Evolutionary conservation across 2,113 vertebrate species (phyloP).

Genomic region (Tragelaphus imberbis): DNA sequence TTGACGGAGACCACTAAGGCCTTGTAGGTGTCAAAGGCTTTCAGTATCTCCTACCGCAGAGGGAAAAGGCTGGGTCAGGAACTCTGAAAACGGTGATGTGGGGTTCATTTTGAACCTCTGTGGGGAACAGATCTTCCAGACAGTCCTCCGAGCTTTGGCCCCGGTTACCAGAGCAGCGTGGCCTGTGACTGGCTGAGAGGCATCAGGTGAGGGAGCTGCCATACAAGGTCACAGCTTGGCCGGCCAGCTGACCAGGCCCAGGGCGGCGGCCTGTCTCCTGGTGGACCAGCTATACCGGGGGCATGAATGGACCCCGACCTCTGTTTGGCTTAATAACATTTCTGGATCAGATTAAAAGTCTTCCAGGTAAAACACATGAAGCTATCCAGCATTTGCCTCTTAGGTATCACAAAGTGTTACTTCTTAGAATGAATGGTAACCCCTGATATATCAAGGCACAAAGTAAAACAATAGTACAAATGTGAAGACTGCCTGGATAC

Average conservation of each 20-base stretch:
- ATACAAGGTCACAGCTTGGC: conserved; percentile 19
- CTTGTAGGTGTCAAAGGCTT: conserved; percentile 88
- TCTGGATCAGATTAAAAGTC: neutral
- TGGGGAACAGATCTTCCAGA: neutral
- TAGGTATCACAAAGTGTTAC: neutral
- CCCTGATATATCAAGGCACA: neutral
- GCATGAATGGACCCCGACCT: neutral
- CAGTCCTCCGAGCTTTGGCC: neutral
- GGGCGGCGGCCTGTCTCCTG: neutral
- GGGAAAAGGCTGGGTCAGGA: neutral
- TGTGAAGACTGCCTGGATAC: neutral
- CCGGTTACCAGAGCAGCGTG: neutral
- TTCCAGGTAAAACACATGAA: neutral
- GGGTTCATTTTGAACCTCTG: neutral
- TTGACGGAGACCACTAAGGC: conserved; percentile 87
- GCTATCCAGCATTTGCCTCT: neutral
- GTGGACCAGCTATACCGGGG: neutral
- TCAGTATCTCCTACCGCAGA: conserved; percentile 84
- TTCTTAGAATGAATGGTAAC: neutral
- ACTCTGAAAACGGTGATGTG: neutral
- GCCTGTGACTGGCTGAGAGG: conserved; percentile 49
- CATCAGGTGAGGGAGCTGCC: conserved; percentile 42
- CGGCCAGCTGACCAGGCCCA: neutral
- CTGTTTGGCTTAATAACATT: neutral
- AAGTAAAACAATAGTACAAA: neutral